These are phyloP conservation scores for Salpingus planirostris DNA, from an alignment of 2,888 invertebrate genomes.

Conservation along the genomic window DNA sequence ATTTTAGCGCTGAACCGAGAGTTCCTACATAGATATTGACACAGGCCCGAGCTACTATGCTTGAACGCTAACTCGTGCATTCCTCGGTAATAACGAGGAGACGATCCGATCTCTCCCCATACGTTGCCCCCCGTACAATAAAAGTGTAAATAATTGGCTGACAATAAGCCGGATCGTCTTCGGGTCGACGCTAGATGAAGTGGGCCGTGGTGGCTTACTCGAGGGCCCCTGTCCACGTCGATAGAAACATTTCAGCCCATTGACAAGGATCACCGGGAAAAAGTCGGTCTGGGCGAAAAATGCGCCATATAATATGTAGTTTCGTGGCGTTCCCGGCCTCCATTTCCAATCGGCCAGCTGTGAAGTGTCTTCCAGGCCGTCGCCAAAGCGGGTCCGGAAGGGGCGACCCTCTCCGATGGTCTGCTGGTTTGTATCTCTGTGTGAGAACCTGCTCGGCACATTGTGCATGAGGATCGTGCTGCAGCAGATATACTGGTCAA, in stretches of 20 bases:
- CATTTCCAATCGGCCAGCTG: conserved; percentile 21
- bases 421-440: conserved; percentile 28
- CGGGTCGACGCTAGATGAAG: too few relatives aligned
- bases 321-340: conserved; percentile 23
- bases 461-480: conserved; percentile 35
- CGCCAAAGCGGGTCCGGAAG: too few relatives aligned
- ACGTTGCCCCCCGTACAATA: not conserved
- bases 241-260: conserved; percentile 23
- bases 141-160: too few relatives aligned
- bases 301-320: conserved; percentile 30
- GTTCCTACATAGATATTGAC: conserved; percentile 30
- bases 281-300: conserved; percentile 22
- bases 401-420: conserved; percentile 19
- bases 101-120: too few relatives aligned
- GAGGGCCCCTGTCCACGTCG: too few relatives aligned
- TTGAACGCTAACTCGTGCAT: conserved; percentile 30
- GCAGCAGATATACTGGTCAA: conserved; percentile 34
- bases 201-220: conserved; percentile 28
- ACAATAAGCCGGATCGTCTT: too few relatives aligned
- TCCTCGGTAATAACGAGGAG: conserved; percentile 23
- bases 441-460: conserved; percentile 34
- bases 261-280: conserved; percentile 26
- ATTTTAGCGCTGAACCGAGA: conserved; percentile 18
- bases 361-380: too few relatives aligned
- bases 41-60: conserved; percentile 25